Evolutionary conservation across 2,113 vertebrate genomes (phyloP).

Genomic region (Aldabrachelys gigantea): DNA sequence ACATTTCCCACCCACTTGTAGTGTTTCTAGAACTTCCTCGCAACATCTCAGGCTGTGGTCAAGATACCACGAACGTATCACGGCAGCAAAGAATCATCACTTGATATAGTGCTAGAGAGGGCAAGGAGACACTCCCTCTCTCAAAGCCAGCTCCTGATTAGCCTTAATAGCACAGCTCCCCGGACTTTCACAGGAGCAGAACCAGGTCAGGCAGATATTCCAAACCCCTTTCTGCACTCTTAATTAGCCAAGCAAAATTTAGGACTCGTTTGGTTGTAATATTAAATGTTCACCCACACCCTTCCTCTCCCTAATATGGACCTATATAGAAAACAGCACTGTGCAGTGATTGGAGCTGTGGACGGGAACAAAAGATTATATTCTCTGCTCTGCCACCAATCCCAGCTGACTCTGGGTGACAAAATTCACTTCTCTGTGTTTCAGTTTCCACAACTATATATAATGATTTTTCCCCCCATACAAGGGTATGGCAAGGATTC

Average conservation of each 20-base stretch:
- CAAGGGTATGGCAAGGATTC: background rate
- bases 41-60: background rate
- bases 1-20: background rate
- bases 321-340: background rate
- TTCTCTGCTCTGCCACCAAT: background rate
- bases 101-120: accelerated
- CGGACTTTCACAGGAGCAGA: background rate
- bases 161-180: background rate
- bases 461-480: background rate
- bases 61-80: background rate
- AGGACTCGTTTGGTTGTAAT: background rate
- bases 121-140: background rate
- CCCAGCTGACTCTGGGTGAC: background rate
- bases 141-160: background rate
- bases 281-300: background rate
- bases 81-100: accelerated
- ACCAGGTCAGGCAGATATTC: background rate
- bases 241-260: background rate
- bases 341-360: background rate
- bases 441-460: background rate
- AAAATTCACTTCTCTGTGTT: background rate
- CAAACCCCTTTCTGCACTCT: background rate
- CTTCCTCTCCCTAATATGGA: background rate
- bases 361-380: background rate
- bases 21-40: background rate